Evolutionary conservation across 2,888 invertebrate genomes (phyloP).

Genomic region (Dyspetes luteomarginatus): DNA sequence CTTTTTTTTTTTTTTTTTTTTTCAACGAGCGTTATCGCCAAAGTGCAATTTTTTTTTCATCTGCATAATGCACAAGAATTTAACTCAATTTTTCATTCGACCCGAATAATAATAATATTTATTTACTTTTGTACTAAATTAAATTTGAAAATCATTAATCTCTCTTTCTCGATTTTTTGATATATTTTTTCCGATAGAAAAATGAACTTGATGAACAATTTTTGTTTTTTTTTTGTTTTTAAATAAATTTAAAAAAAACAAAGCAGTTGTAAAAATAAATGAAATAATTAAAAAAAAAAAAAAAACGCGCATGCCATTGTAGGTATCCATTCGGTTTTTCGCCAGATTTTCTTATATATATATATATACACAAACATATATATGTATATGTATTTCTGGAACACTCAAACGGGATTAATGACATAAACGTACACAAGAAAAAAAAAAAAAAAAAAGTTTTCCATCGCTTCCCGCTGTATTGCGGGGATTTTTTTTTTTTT

Average conservation of each 20-base stretch:
- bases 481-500: conserved; percentile 59
- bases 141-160: neutral
- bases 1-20: neutral
- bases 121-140: neutral
- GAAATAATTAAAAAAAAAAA: neutral
- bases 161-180: no score
- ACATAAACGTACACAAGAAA: conserved; percentile 65
- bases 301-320: conserved; percentile 69
- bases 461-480: conserved; percentile 67
- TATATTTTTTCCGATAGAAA: no score
- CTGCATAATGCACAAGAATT: conserved; percentile 1
- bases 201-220: neutral
- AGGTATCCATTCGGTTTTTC: conserved; percentile 72
- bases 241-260: no score
- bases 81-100: neutral
- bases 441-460: conserved; percentile 49
- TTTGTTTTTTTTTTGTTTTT: no score
- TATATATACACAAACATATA: conserved; percentile 41
- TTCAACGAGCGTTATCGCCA: no score
- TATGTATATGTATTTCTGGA: conserved; percentile 70
- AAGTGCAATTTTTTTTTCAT: neutral
- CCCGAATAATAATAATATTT: no score
- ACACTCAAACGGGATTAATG: conserved; percentile 73
- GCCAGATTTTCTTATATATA: conserved; percentile 60
- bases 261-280: no score